These are phyloP conservation scores for Drosophila dives DNA, from an alignment of 2,888 invertebrate species.

Conservation along the genomic window DNA sequence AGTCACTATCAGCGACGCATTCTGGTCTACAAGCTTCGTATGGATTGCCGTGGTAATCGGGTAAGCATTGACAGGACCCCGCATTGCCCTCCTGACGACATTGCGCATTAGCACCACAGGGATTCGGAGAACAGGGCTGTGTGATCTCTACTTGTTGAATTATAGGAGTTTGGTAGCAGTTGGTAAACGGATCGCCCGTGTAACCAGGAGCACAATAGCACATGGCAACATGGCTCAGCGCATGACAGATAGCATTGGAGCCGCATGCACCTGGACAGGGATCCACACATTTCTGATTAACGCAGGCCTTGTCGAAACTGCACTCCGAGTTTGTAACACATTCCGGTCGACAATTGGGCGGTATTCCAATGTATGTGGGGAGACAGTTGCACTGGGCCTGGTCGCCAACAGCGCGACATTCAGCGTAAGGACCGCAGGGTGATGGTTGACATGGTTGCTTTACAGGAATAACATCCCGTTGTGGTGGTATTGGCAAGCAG, in stretches of 20 bases:
- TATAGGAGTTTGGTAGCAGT: constrained; percentile 84
- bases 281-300: constrained; percentile 89
- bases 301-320: constrained; percentile 88
- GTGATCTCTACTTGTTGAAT: constrained; percentile 75
- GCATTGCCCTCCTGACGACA: constrained; percentile 89
- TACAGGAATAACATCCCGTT: constrained; percentile 39
- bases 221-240: constrained; percentile 87
- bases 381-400: constrained; percentile 88
- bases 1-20: constrained; percentile 92
- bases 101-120: constrained; percentile 88
- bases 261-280: constrained; percentile 90
- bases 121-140: constrained; percentile 87
- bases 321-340: constrained; percentile 90
- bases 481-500: constrained; percentile 86
- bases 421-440: constrained; percentile 86
- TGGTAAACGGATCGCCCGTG: constrained; percentile 88
- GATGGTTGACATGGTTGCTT: constrained; percentile 85
- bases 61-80: constrained; percentile 89
- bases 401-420: constrained; percentile 85
- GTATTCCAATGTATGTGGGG: constrained; percentile 88
- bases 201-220: constrained; percentile 87
- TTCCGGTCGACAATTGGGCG: constrained; percentile 89
- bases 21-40: constrained; percentile 91
- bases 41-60: constrained; percentile 88
- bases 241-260: constrained; percentile 86